Base-by-base conservation (phyloP, 2,888 invertebrate species). In the Lithophane semibrunnea region DNA sequence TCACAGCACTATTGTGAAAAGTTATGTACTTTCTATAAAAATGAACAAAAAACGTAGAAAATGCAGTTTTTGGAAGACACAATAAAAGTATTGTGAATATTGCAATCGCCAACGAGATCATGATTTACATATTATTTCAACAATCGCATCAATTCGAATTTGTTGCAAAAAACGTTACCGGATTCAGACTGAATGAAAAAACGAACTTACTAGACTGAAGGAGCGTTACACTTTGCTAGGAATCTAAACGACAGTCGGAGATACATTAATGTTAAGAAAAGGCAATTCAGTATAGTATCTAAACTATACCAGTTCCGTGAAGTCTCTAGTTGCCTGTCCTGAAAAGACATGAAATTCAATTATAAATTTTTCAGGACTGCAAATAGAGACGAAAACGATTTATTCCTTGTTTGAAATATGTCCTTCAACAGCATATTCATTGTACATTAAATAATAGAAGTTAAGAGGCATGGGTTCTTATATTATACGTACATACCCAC, bases 61-160 rank as follows among this genome's bases (percentile, higher is more conserved):
- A 76, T n/a, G 65, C 12, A 63, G 54, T 73, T 77, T 75, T 70
- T 58, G 29, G 80, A 73, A 76, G 70, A 81, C 72, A 78, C 58
- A 76, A 76, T 73, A 82, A 69, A 67, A 75, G 56, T 69, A 75
- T 80, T 68, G 73, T 80, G 77, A 85, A 78, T 70, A 79, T 67
- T 82, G 75, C 79, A 78, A 84, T 87, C 79, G 42, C 68, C 75
- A 77, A 78, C 80, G 56, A 80, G 68, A 83, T 77, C 83, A 77
- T 87, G 78, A 80, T 83, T 87, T 78, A 71, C 72, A 86, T 79
- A 86, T 77, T 58, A 84, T 73, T 77, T 72, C 37, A 63, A 77
- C 74, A 82, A 84, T 84, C 82, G 79, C 66, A 75, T 86, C 83
- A 86, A 89, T 86, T 75, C 58, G 49, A 74, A 86, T 82, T 76